These are phyloP conservation scores for Portevinia maculata DNA, from an alignment of 2,888 invertebrate species.

Conservation along the genomic window DNA sequence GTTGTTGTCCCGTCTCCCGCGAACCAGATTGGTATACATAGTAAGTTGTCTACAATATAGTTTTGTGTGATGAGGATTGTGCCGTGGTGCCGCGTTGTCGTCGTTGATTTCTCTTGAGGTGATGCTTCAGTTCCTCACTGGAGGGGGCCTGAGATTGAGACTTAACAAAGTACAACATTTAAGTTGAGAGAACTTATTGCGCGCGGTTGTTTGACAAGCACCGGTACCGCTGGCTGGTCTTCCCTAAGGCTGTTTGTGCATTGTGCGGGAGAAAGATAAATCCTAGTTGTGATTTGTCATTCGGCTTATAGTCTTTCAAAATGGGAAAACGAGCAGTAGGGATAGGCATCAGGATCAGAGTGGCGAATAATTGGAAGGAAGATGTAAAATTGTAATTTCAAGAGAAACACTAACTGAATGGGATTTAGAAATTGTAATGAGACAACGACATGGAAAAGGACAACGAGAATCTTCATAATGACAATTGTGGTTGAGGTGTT, in stretches of 20 bases:
- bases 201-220: constrained; percentile 31
- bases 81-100: background rate
- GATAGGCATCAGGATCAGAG: constrained; percentile 17
- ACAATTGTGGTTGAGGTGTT: constrained; percentile 30
- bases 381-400: constrained; percentile 53
- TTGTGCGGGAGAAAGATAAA: constrained; percentile 9
- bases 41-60: constrained; percentile 16
- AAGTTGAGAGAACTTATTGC: constrained; percentile 41
- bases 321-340: constrained; percentile 2
- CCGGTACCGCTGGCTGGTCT: background rate
- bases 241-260: background rate
- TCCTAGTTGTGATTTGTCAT: constrained; percentile 38
- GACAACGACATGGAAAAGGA: constrained; percentile 10
- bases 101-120: constrained; percentile 56
- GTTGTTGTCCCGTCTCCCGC: constrained; percentile 22
- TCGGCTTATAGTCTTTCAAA: constrained; percentile 8
- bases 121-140: constrained; percentile 14
- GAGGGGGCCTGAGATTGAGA: background rate
- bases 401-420: constrained; percentile 55
- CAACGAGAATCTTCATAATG: background rate
- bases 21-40: constrained; percentile 24
- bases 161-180: constrained; percentile 62
- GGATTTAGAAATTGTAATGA: constrained; percentile 67
- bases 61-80: constrained; percentile 25
- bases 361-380: constrained; percentile 43